Evolutionary conservation across 2,797 vertebrate species (phyloP).

Genomic region (Sparus aurata): DNA sequence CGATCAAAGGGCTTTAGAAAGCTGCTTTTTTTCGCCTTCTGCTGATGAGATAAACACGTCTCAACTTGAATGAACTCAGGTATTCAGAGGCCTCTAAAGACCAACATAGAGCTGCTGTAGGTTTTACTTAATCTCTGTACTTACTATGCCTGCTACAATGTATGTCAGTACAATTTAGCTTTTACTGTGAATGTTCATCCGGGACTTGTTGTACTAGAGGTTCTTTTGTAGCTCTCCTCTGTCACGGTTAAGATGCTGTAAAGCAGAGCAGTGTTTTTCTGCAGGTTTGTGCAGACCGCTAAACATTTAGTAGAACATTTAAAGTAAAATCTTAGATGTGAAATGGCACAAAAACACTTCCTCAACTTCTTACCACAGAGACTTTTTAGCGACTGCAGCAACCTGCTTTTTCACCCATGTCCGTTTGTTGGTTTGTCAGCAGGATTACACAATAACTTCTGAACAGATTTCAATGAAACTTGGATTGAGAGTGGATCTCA

Average conservation of each 20-base stretch:
- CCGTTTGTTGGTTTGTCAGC: too few species aligned
- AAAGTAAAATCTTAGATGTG: too few species aligned
- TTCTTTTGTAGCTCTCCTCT: not conserved
- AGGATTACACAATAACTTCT: too few species aligned
- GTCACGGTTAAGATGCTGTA: not conserved
- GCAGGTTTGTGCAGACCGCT: not conserved
- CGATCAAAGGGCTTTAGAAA: slow-evolving; percentile 35
- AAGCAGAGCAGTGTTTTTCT: not conserved
- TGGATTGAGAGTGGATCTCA: too few species aligned
- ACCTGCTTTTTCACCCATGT: not conserved
- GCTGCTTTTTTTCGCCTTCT: not conserved
- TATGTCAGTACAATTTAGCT: not conserved
- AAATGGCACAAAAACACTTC: not conserved
- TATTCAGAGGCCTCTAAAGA: slow-evolving; percentile 1
- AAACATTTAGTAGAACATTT: not conserved
- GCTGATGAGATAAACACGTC: slow-evolving; percentile 23
- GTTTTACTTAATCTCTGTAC: not conserved
- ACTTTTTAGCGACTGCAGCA: not conserved
- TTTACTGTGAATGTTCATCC: not conserved
- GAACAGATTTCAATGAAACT: too few species aligned
- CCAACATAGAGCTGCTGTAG: not conserved
- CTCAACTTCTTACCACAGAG: not conserved
- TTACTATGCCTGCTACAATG: not conserved
- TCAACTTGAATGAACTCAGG: slow-evolving; percentile 21
- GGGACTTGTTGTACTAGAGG: not conserved